Evolutionary conservation across 2,113 vertebrate species (phyloP), one percentile per base, ranked within the genome.

Genomic region (Cygnus atratus): DNA sequence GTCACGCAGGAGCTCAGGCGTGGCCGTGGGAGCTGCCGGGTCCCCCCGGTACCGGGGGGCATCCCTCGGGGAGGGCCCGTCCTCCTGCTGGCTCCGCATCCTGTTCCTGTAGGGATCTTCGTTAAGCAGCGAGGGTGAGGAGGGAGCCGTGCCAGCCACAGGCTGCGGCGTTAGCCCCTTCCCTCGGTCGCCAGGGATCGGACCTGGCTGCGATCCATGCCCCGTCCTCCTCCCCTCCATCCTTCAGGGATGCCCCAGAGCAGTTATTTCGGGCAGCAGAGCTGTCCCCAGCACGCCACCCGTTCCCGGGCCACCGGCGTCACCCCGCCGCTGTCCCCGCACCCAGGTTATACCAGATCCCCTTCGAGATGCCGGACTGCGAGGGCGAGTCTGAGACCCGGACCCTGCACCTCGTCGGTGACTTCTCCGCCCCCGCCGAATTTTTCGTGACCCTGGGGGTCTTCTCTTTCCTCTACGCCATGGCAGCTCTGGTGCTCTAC

Each of bases 391-490:
- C 95, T 3, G 71, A 70, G 6, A 65, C 88, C n/a, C 48, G 39
- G 10, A 93, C 39, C 41, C 90, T 98, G 81, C 93, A 97, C 92
- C 98, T 99, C 90, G 79, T 92, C 9, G 99, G 99, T 19, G 98
- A 99, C 88, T 97, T 99, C 76, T 97, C 99, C 0, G 99, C 99
- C 26, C 98, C 99, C 0, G 98, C 99, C 0, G 98, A 99, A 97
- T 99, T 99, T 95, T 99, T 98, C 4, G 99, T 99, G 79, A 98
- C 98, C 48, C 96, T 99, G 39, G 99, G 98, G 78, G 99, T 99
- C 90, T 98, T 99, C 92, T 98, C 98, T 58, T 99, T 99, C 96
- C 98, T 99, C 44, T 99, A 99, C 96, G 59, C 98, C 95, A 99
- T 98, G 87, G 98, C 98, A 5, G 98, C 98, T 2, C 97, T 99